Base-by-base conservation (phyloP, 1,140 invertebrate species). In the Drosophila micromelanica region DNA sequence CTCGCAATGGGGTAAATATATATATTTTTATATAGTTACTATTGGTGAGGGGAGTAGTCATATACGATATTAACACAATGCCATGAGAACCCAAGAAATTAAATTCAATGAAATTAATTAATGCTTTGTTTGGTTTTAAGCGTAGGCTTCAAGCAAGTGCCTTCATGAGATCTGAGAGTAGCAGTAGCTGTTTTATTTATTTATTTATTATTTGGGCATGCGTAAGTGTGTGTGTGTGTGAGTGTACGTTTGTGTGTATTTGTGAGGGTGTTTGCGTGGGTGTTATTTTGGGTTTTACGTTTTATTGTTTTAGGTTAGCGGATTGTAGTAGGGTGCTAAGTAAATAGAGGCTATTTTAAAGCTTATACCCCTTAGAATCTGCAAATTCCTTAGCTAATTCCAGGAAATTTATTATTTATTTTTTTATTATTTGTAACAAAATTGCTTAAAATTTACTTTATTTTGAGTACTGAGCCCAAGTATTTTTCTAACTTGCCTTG, bases 101-200 rank as follows among this genome's bases (percentile, higher is more conserved):
- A 61, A 62, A 84, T 76, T 78, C 80, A 84, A 85, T 84, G 63
- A 85, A 85, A 85, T 79, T 79, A 84, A 85, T 84, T 82, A 82
- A 71, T 72, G 69, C 54, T 48, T 59, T 52, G 46, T 59, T 51
- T 30, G 37, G 11, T 37, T 45, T 30, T 45, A 35, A 72, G 71
- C 71, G 71, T 74, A 38, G 71, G 71, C 65, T 51, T 45, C 46
- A 67, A 48, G 5, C 45, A 27, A 65, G 55, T 49, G 56, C 70
- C 55, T 37, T 9, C 8, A 61, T 13, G 30, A 54, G 13, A 20
- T 43, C 46, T 60, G 13, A 46, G 11, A 38, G 6, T 27, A 42
- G 37, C 62, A 59, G 62, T 40, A 57, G 68, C 49, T 37, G 7
- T 23, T 48, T 13, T 6, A 46, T 48, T 61, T 70, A 62, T 55